phyloP scores from a whole-genome alignment of 2,888 invertebrate genomes.

The Eupithecia dodoneata region DNA sequence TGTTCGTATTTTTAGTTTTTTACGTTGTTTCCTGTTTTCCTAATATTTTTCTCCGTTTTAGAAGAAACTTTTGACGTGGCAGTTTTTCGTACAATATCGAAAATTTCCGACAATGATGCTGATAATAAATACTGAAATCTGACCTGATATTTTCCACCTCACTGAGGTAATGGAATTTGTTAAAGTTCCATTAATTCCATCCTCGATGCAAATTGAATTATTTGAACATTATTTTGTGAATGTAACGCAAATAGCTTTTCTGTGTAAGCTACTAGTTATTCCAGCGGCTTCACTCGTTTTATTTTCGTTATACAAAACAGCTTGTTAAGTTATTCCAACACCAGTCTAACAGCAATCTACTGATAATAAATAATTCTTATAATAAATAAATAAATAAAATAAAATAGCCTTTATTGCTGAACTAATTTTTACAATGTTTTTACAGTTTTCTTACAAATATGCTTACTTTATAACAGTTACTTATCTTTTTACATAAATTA shows the following conservation, averaged over 20 bases:
- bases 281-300: background rate
- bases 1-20: background rate
- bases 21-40: too few species aligned
- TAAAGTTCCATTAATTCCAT: conserved; percentile 3
- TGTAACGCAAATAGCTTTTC: conserved; percentile 3
- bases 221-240: background rate
- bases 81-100: background rate
- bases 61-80: background rate
- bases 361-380: too few species aligned
- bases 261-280: background rate
- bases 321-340: too few species aligned
- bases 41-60: background rate
- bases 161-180: background rate
- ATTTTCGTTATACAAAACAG: background rate
- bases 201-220: background rate
- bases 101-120: background rate
- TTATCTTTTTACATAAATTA: too few species aligned
- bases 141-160: background rate
- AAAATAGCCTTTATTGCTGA: too few species aligned
- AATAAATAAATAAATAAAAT: too few species aligned
- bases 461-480: too few species aligned
- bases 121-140: background rate
- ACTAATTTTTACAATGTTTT: too few species aligned
- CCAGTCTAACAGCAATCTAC: too few species aligned
- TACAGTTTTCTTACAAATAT: too few species aligned